These are phyloP conservation scores for Clarias platycephalus DNA, from an alignment of 2,797 vertebrate genomes.

Conservation along the genomic window DNA sequence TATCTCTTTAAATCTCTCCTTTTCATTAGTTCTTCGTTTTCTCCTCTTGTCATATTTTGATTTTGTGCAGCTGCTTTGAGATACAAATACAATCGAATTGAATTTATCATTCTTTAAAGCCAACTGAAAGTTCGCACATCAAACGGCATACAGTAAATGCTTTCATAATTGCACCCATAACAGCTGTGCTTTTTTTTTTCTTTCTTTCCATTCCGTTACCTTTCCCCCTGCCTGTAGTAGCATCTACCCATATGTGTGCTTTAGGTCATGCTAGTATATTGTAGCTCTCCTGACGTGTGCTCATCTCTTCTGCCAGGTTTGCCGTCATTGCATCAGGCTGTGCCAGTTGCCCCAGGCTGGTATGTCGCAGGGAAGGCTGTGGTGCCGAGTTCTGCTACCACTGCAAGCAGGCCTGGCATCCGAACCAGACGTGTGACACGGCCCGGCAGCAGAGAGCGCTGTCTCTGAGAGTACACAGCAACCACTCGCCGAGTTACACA, in stretches of 20 bases:
- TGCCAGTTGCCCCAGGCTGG: constrained; percentile 95
- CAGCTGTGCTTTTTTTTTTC: neutral
- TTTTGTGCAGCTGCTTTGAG: no score
- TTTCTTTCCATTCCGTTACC: no score
- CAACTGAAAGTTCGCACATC: neutral
- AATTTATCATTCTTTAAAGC: neutral
- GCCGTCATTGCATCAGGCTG: constrained; percentile 97
- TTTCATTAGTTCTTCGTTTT: no score
- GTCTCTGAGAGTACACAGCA: constrained; percentile 87
- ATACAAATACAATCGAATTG: no score
- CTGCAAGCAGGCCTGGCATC: constrained; percentile 99
- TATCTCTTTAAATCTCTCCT: neutral
- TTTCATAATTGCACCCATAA: neutral
- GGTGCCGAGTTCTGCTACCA: constrained; percentile 98
- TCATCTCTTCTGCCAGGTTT: constrained; percentile 74
- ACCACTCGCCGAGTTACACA: constrained; percentile 92
- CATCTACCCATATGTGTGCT: neutral
- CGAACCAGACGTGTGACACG: constrained; percentile 97
- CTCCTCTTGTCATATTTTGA: no score
- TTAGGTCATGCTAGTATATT: neutral
- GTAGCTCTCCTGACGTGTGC: constrained; percentile 5
- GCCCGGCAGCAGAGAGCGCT: constrained; percentile 94
- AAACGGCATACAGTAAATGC: neutral
- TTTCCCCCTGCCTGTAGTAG: neutral
- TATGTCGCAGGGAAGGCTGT: constrained; percentile 93